Base-by-base conservation (phyloP, 2,888 invertebrate genomes). In the Griposia aprilina region DNA sequence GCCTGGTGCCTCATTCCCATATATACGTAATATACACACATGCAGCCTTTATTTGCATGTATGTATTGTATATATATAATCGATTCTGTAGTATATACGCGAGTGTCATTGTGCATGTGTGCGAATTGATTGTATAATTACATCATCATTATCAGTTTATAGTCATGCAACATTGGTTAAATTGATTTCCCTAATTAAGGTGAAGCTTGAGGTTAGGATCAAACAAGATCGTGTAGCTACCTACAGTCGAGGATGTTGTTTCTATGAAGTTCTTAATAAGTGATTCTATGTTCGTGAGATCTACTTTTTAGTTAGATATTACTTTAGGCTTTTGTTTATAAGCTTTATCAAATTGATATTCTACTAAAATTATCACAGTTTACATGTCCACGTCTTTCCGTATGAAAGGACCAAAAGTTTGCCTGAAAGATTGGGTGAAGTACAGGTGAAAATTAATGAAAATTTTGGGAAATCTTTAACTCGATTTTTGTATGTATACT, bases 181-280 rank as follows among this genome's bases (percentile, higher is more conserved):
- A 94, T 93, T 93, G 93, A 94, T 94, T 93, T 93, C 90, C 91
- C 91, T 92, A 92, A 93, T 94, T 93, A 92, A 92, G 90, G 89
- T 90, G 89, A 89, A 81, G 84, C 81, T 85, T 81, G 78, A 87
- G 89, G 81, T 84, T 84, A 80, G 81, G 79, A 77, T 83, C 78
- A 80, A 82, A 81, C 67, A 60, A 66, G 70, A 76, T 87, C 73
- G 45, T 66, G 30, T 66, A 62, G 36, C 55, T 63, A 66, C n/a
- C 55, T 63, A 66, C n/a, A 59, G 26, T 50, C 52, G 30, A 74
- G 73, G 60, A 81, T 60, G 67, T 52, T 70, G 78, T 57, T 76
- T 60, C 73, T 67, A 62, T 65, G 59, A 57, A 76, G 52, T 77
- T 62, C 55, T 36, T 13, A 60, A 72, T 67, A 66, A 52, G 50